A percentile compares a stretch with the other conserved stretches of the same genome.
phyloP scores from a whole-genome alignment of 2,888 invertebrate genomes.

The Troides oblongomaculatus region DNA sequence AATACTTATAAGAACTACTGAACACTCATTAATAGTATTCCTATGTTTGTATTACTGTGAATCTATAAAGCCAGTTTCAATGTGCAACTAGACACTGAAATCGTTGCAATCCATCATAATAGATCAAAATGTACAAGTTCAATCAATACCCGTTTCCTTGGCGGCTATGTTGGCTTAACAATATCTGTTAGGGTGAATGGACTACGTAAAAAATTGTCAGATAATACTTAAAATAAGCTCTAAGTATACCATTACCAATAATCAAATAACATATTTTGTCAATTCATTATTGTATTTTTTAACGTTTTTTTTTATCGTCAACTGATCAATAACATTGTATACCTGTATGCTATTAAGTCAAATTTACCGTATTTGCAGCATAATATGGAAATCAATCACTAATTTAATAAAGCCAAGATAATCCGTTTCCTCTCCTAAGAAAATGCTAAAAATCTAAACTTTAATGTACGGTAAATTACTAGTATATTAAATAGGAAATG shows the following conservation, averaged over 20 bases:
- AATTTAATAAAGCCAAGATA: not conserved
- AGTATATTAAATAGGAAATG: too few relatives aligned
- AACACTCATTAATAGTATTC: not conserved
- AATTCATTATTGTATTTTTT: slow-evolving; percentile 2
- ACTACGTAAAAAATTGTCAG: not conserved
- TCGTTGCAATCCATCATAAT: not conserved
- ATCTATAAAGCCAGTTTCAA: not conserved
- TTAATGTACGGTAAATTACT: not conserved
- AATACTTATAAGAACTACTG: too few relatives aligned
- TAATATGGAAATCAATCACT: not conserved
- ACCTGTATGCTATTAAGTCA: not conserved
- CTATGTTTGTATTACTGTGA: not conserved
- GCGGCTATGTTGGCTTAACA: not conserved
- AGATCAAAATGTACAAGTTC: not conserved
- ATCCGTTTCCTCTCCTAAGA: not conserved
- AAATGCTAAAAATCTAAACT: not conserved
- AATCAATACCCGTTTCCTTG: slow-evolving; percentile 1
- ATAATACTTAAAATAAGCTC: not conserved
- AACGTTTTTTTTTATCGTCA: not conserved
- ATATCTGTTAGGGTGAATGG: slow-evolving; percentile 1
- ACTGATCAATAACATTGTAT: not conserved
- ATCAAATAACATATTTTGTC: not conserved
- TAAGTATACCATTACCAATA: slow-evolving; percentile 3
- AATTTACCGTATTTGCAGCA: not conserved
- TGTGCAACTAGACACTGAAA: not conserved